phyloP scores from a whole-genome alignment of 1,140 invertebrate genomes.

The Drosophila lowei region DNA sequence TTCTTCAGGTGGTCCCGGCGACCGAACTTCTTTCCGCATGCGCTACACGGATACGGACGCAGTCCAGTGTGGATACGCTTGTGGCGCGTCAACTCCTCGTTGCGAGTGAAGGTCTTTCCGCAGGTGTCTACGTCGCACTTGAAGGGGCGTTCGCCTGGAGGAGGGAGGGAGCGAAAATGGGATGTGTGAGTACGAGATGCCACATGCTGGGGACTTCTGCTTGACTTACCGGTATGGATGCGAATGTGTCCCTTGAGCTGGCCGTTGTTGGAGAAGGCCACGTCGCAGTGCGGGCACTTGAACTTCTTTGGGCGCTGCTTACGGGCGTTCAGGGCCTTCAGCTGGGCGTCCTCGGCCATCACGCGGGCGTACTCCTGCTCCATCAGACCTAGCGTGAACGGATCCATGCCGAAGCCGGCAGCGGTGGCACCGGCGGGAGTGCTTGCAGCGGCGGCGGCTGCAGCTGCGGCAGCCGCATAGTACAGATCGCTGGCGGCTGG shows the following conservation, averaged over 20 bases:
- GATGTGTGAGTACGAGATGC: constrained; percentile 30
- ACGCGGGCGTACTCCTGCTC: constrained; percentile 87
- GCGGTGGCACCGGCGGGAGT: constrained; percentile 19
- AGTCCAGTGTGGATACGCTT: constrained; percentile 94
- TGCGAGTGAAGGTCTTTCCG: constrained; percentile 95
- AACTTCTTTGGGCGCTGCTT: constrained; percentile 95
- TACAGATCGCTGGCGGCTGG: constrained; percentile 62
- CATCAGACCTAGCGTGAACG: constrained; percentile 82
- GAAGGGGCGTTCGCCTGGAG: constrained; percentile 92
- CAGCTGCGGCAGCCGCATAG: constrained; percentile 70
- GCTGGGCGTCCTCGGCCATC: constrained; percentile 87
- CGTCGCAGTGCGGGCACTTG: constrained; percentile 93
- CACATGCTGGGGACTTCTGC: not conserved
- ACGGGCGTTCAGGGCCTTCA: constrained; percentile 86
- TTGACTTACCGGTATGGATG: constrained; percentile 92
- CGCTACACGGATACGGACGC: constrained; percentile 90
- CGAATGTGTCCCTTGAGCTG: constrained; percentile 95
- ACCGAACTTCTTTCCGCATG: constrained; percentile 94
- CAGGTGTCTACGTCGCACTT: constrained; percentile 93
- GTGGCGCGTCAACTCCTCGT: constrained; percentile 96
- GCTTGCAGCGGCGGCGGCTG: constrained; percentile 48
- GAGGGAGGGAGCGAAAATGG: constrained; percentile 48
- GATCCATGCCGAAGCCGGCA: constrained; percentile 71
- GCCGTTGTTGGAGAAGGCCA: constrained; percentile 96
- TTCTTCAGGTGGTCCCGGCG: constrained; percentile 95